These are phyloP conservation scores for Cheilosia soror DNA, from an alignment of 2,888 invertebrate species.

Conservation along the genomic window DNA sequence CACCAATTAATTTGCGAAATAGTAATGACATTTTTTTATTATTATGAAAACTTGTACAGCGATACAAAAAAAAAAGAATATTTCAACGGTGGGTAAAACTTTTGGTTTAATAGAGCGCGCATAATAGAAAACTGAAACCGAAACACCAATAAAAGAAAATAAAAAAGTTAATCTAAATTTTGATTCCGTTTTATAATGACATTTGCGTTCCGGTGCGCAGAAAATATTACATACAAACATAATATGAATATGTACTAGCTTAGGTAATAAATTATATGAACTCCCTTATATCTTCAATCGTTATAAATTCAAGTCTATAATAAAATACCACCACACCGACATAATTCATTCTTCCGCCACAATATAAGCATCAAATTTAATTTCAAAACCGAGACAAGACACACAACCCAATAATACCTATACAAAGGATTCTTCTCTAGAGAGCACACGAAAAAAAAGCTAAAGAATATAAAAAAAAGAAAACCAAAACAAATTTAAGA, in stretches of 20 bases:
- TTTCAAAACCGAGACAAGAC: conserved; percentile 3
- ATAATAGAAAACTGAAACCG: too few species aligned
- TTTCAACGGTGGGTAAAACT: neutral
- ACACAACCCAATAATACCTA: conserved; percentile 13
- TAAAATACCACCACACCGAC: neutral
- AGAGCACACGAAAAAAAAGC: too few species aligned
- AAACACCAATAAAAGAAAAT: neutral
- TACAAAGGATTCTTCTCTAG: neutral
- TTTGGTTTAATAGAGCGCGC: neutral
- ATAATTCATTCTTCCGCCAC: conserved; percentile 16
- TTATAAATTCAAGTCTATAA: conserved; percentile 16
- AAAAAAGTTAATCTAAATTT: neutral
- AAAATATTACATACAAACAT: too few species aligned
- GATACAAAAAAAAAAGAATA: neutral
- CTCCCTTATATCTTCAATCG: too few species aligned
- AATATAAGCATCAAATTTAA: conserved; percentile 18
- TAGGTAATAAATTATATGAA: too few species aligned
- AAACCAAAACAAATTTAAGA: conserved; percentile 3
- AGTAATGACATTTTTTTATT: neutral
- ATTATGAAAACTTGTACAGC: neutral
- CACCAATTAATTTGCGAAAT: neutral
- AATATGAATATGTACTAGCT: too few species aligned
- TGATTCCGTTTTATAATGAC: too few species aligned
- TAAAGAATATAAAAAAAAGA: conserved; percentile 21
- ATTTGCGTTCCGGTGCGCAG: too few species aligned